phyloP scores from a whole-genome alignment of 1,140 invertebrate genomes.

The Reticulitermes speratus region DNA sequence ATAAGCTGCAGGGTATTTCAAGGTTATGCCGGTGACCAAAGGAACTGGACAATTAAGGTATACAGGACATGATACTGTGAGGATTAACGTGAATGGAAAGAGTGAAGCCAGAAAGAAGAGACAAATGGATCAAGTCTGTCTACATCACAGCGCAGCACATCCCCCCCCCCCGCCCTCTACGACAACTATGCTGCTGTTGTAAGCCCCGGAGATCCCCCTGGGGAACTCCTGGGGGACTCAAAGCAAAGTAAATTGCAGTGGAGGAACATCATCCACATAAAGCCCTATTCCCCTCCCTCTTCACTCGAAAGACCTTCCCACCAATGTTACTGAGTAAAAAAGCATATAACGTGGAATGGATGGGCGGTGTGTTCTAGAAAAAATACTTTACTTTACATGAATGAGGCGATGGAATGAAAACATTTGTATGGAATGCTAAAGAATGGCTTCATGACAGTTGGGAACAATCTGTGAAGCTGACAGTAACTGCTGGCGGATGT shows the following conservation, averaged over 20 bases:
- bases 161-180: not conserved
- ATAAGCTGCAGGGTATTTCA: too few relatives aligned
- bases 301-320: too few relatives aligned
- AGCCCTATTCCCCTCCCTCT: not conserved
- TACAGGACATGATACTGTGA: not conserved
- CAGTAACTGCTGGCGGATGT: too few relatives aligned
- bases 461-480: not conserved
- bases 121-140: constrained; percentile 7
- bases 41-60: not conserved
- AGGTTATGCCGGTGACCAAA: not conserved
- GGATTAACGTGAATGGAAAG: not conserved
- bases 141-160: not conserved
- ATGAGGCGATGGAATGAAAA: not conserved
- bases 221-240: not conserved
- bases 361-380: too few relatives aligned
- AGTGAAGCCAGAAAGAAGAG: not conserved
- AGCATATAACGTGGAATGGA: too few relatives aligned
- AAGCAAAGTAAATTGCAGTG: constrained; percentile 18
- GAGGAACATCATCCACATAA: constrained; percentile 11
- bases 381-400: not conserved
- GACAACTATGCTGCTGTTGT: not conserved
- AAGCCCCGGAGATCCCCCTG: not conserved
- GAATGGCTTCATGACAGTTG: not conserved
- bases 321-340: too few relatives aligned
- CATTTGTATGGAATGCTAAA: not conserved